Base-by-base conservation (phyloP, 2,888 invertebrate genomes). In the Amphiduros pacificus region DNA sequence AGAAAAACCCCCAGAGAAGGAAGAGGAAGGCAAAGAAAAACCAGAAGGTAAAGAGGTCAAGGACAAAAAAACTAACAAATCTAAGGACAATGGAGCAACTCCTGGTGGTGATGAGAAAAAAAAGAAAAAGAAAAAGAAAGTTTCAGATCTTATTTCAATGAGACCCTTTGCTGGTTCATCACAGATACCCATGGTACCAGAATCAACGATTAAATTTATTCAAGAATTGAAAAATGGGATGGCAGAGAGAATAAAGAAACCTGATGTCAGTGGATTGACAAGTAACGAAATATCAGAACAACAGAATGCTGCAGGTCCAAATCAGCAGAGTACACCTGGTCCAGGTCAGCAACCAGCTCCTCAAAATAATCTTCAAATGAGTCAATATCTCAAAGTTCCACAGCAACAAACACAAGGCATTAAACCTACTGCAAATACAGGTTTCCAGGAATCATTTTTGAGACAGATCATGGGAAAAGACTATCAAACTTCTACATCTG, bases 1-100 rank as follows among this genome's bases (percentile, higher is more conserved):
- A 14, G 61, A 51, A 9, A 59, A 44, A 11, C 58, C 63, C 4
- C 54, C 63, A 17, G 28, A 32, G 31, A 26, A 22, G 20, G n/a
- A 24, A 17, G 17, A 36, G 36, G 36, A 36, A 9, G 36, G 36
- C 17, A 14, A 9, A 14, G 11, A 9, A 36, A n/a, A n/a, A n/a
- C n/a, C n/a, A n/a, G n/a, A n/a, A n/a, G n/a, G n/a, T n/a, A 51
- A 51, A 22, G 4, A 24, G 51, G 24, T 24, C 9, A 51, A 51
- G 26, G 51, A 17, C 24, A 6, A 22, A 24, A 26, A 9, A 5
- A 24, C 17, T 3, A 26, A 28, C 5, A 26, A 29, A 5, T 29
- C 54, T 5, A 24, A 32, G 29, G 54, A 32, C 32, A 20, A 53
- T 17, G 54, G 29, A 5, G 31, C 29, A 29, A 27, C 28, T 11